These are phyloP conservation scores for Lepus europaeus DNA, from an alignment of 2,113 vertebrate genomes.

Conservation along the genomic window DNA sequence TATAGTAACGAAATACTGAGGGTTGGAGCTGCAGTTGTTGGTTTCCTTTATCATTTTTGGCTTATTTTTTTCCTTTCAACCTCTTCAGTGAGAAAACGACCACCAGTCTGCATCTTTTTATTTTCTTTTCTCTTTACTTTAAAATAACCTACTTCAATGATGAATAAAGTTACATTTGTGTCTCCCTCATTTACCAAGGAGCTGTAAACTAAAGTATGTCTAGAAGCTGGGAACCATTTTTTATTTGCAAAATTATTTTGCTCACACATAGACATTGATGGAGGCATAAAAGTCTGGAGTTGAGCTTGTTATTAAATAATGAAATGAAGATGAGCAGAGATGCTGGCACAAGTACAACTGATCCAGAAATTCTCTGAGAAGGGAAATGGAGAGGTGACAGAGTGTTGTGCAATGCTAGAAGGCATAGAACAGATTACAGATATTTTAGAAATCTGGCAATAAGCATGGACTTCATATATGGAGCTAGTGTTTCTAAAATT, in stretches of 20 bases:
- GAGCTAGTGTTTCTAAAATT: not conserved
- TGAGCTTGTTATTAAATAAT: constrained; percentile 9
- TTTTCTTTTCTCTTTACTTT: not conserved
- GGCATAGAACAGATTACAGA: not conserved
- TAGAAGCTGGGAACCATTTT: not conserved
- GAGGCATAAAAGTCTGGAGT: not conserved
- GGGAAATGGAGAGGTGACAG: fast-evolving
- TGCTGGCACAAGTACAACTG: not conserved
- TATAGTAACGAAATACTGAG: constrained; percentile 15
- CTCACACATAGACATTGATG: not conserved
- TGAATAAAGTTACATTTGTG: not conserved
- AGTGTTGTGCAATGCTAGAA: not conserved
- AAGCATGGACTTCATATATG: not conserved
- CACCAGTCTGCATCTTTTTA: not conserved
- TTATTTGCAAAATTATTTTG: not conserved
- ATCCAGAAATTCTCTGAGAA: not conserved
- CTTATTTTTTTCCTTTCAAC: not conserved
- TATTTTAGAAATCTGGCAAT: not conserved
- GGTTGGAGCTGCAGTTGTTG: not conserved
- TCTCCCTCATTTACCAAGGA: not conserved
- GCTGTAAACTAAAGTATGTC: not conserved
- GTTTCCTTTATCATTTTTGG: not conserved
- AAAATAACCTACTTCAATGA: not conserved
- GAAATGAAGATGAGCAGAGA: not conserved
- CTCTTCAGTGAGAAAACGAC: not conserved